Conservation (phyloP, 2,113 vertebrate genomes). For the Vombatus ursinus region DNA sequence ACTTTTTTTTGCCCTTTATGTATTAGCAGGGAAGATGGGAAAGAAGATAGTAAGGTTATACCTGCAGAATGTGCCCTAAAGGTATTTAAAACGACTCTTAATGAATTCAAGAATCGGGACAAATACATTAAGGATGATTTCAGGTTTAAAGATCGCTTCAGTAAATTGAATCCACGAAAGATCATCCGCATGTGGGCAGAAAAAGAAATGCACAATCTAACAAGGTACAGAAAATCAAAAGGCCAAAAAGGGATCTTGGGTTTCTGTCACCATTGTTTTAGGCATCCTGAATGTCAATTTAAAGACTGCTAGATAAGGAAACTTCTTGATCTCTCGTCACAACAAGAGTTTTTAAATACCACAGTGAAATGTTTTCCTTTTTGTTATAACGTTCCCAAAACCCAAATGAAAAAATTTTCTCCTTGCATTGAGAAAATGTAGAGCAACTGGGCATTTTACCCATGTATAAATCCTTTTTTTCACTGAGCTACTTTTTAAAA, state of each 20-base stretch:
- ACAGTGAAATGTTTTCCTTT: background rate
- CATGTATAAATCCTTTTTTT: background rate
- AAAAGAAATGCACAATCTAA: conserved; percentile 98
- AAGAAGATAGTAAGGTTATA: conserved; percentile 86
- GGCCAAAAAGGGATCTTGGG: conserved; percentile 34
- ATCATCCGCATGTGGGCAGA: conserved; percentile 98
- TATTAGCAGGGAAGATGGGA: conserved; percentile 71
- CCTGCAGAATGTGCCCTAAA: conserved; percentile 96
- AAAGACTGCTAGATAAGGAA: background rate
- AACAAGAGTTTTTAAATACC: background rate
- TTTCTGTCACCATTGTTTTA: background rate
- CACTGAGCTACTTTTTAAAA: background rate
- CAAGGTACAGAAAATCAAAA: conserved; percentile 84
- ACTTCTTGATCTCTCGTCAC: background rate
- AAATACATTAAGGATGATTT: conserved; percentile 99
- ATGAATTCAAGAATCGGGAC: conserved; percentile 98
- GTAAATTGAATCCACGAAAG: conserved; percentile 97
- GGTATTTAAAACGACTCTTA: conserved; percentile 98
- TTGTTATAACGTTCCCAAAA: background rate
- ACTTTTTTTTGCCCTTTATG: conserved; percentile 25
- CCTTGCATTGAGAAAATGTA: background rate
- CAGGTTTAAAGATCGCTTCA: conserved; percentile 97
- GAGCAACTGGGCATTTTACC: background rate
- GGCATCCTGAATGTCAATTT: background rate
- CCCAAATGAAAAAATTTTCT: background rate